A percentile compares a stretch with the other conserved stretches of the same genome.
These are phyloP conservation scores for Ploceus nigricollis DNA, from an alignment of 2,113 vertebrate species.

Conservation along the genomic window DNA sequence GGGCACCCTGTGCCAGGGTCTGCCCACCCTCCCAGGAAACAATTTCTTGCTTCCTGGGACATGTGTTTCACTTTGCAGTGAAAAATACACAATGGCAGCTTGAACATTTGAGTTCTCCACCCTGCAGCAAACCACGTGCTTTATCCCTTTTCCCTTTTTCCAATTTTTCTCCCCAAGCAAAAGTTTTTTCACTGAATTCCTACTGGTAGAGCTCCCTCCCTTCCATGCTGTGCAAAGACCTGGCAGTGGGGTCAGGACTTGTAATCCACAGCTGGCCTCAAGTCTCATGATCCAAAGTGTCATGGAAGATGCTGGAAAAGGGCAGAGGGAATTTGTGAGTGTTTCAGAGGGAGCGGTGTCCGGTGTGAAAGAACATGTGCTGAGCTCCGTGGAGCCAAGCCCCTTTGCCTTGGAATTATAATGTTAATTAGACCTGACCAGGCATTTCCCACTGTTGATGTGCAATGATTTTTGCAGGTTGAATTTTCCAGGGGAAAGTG, in stretches of 20 bases:
- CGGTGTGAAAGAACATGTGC: not conserved
- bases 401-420: not conserved
- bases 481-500: not conserved
- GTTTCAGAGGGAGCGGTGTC: not conserved
- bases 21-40: accelerated
- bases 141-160: not conserved
- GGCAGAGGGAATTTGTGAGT: not conserved
- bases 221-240: not conserved
- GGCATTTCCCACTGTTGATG: not conserved
- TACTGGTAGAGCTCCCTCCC: not conserved
- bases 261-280: not conserved
- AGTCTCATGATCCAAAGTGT: not conserved
- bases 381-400: not conserved
- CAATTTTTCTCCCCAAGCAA: not conserved
- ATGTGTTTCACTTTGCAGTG: not conserved
- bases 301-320: not conserved
- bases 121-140: not conserved
- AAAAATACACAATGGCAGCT: not conserved
- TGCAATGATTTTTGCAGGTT: not conserved
- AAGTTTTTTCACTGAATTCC: not conserved
- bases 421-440: not conserved
- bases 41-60: not conserved
- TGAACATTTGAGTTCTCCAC: not conserved
- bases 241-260: not conserved
- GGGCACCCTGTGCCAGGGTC: not conserved